Percentiles rank a stretch among this genome's conserved stretches.
Conservation (phyloP, 1,140 invertebrate species). For the Tribolium madens region DNA sequence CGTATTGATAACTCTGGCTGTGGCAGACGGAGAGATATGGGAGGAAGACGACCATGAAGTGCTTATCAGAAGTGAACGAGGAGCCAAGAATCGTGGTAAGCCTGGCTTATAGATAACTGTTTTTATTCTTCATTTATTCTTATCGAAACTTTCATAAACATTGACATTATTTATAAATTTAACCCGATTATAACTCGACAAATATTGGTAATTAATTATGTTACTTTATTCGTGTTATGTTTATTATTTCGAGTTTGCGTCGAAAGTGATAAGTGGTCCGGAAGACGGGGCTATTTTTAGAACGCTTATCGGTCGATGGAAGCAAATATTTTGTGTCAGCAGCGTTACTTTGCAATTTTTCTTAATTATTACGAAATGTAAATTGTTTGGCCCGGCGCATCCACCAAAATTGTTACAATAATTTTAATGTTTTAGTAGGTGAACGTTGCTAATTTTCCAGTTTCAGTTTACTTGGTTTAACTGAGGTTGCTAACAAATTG, state of each 20-base stretch:
- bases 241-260: background rate
- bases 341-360: background rate
- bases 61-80: conserved; percentile 79
- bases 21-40: conserved; percentile 73
- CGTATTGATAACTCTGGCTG: conserved; percentile 65
- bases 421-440: too few relatives aligned
- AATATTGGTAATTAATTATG: background rate
- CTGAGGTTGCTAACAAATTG: background rate
- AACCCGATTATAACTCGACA: background rate
- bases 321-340: background rate
- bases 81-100: conserved; percentile 78
- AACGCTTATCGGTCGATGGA: background rate
- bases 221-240: background rate
- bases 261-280: background rate
- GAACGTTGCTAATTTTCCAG: too few relatives aligned
- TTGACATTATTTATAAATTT: conserved; percentile 1
- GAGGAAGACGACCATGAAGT: conserved; percentile 82
- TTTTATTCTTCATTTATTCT: conserved; percentile 7
- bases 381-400: background rate
- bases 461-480: background rate
- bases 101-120: conserved; percentile 16
- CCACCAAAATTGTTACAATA: background rate
- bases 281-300: background rate
- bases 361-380: too few relatives aligned
- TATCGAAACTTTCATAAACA: conserved; percentile 5